Evolutionary conservation across 2,888 invertebrate genomes (phyloP).

Genomic region (Gastrophysa polygoni): DNA sequence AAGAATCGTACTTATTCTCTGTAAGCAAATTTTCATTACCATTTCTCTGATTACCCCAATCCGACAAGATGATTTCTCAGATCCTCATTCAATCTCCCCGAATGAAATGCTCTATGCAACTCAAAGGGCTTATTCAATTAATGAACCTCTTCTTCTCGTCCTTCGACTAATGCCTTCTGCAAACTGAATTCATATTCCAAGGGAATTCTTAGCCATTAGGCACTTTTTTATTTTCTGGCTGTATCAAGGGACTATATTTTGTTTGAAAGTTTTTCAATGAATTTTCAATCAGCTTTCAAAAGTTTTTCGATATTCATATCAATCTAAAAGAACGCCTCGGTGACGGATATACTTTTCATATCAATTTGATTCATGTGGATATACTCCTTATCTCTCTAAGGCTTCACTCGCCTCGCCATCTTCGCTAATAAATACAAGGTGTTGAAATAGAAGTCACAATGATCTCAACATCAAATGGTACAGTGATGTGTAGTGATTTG

Average conservation of each 20-base stretch:
- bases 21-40: too few species aligned
- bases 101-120: not conserved
- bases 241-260: conserved; percentile 16
- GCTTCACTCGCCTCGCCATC: too few species aligned
- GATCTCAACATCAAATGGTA: too few species aligned
- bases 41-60: too few species aligned
- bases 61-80: too few species aligned
- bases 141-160: conserved; percentile 7
- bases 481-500: too few species aligned
- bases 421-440: too few species aligned
- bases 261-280: conserved; percentile 26
- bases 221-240: conserved; percentile 20
- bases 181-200: conserved; percentile 21
- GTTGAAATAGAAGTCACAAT: too few species aligned
- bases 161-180: conserved; percentile 19
- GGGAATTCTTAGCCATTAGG: conserved; percentile 22
- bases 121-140: conserved; percentile 11
- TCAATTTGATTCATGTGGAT: too few species aligned
- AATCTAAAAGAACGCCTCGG: conserved; percentile 1
- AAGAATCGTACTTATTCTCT: too few species aligned
- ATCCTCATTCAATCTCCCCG: not conserved
- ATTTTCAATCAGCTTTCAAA: conserved; percentile 26
- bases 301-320: conserved; percentile 36
- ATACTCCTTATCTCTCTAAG: too few species aligned
- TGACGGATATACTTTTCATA: not conserved